phyloP scores from a whole-genome alignment of 2,888 invertebrate species.

The Ashinkailepas kermadecensis region DNA sequence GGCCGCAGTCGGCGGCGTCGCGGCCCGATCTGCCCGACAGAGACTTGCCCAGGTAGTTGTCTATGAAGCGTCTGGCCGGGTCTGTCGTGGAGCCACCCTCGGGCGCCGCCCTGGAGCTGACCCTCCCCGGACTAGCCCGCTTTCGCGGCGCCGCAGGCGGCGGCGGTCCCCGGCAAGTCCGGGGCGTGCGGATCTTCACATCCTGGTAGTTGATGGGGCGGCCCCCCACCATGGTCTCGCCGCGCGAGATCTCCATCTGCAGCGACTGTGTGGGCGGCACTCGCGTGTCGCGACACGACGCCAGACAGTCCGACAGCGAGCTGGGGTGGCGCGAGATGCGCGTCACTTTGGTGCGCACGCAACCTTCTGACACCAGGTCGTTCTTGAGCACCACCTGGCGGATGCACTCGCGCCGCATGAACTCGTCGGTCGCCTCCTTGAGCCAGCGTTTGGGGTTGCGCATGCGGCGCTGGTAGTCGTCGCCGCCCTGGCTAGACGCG shows the following conservation, averaged over 20 bases:
- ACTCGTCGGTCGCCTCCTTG: background rate
- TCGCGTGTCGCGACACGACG: background rate
- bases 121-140: too few species aligned
- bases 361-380: background rate
- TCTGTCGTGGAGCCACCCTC: background rate
- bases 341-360: conserved; percentile 5
- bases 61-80: background rate
- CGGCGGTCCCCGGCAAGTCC: background rate
- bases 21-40: background rate
- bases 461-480: background rate
- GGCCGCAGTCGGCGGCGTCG: too few species aligned
- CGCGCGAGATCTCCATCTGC: background rate
- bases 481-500: background rate
- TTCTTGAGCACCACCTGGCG: conserved; percentile 7
- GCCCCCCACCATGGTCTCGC: background rate
- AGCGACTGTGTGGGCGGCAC: background rate
- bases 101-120: too few species aligned
- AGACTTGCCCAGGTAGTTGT: background rate
- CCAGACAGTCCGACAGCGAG: background rate
- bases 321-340: conserved; percentile 3
- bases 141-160: background rate
- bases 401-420: conserved; percentile 15
- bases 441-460: background rate
- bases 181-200: conserved; percentile 1
- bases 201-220: background rate